Evolutionary conservation across 2,888 invertebrate species (phyloP).

Genomic region (Ommatoiulus sabulosus): DNA sequence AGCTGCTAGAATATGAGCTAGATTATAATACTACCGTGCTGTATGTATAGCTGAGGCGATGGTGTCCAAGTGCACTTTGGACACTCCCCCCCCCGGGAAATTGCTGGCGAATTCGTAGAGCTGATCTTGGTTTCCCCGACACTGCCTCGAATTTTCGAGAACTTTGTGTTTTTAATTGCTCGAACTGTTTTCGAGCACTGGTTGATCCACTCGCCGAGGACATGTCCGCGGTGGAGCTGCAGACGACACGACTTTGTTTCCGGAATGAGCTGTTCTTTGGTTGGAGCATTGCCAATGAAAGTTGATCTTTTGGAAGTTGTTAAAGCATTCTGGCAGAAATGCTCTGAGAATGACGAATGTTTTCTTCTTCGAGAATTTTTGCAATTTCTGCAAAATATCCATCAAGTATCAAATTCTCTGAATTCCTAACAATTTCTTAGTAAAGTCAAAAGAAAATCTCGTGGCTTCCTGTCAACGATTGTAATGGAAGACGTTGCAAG

Average conservation of each 20-base stretch:
- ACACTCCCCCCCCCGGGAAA: neutral
- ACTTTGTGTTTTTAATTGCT: neutral
- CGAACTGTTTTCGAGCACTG: neutral
- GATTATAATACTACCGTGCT: conserved; percentile 45
- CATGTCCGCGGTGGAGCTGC: neutral
- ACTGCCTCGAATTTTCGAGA: neutral
- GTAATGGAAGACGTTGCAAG: no score
- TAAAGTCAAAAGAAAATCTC: no score
- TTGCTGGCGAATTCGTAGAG: conserved; percentile 29
- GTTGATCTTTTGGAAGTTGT: neutral
- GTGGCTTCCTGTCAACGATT: no score
- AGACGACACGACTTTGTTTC: neutral
- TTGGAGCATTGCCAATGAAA: neutral
- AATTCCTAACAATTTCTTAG: no score
- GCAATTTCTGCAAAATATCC: no score
- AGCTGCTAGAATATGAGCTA: conserved; percentile 41
- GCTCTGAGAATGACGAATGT: no score
- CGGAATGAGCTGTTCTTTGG: neutral
- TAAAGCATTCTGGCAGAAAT: neutral
- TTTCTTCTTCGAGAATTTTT: no score
- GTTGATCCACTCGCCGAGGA: neutral
- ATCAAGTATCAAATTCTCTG: no score
- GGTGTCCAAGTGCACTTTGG: conserved; percentile 40
- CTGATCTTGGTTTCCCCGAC: conserved; percentile 25
- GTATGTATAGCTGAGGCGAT: conserved; percentile 47